Evolutionary conservation across 1,140 invertebrate genomes (phyloP).

Genomic region (Doryteuthis pealeii): DNA sequence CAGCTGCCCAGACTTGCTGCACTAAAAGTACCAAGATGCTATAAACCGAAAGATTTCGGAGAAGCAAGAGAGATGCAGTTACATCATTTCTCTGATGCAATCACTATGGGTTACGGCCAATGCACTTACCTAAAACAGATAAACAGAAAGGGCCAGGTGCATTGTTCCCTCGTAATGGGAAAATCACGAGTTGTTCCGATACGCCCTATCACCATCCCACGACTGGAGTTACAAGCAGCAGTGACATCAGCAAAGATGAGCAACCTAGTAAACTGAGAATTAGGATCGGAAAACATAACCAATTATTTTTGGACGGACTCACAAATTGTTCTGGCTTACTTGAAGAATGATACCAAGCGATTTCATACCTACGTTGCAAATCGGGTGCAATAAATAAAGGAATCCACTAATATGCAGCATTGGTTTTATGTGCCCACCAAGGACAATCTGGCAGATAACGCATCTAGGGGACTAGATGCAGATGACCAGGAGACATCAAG

Average conservation of each 20-base stretch:
- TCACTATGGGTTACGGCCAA: conserved; percentile 30
- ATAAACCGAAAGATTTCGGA: conserved; percentile 31
- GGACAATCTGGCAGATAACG: conserved; percentile 29
- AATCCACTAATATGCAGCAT: conserved; percentile 17
- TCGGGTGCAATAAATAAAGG: conserved; percentile 16
- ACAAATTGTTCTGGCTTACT: too few species aligned
- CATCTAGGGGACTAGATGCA: conserved; percentile 25
- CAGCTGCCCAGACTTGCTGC: conserved; percentile 17
- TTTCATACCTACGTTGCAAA: conserved; percentile 1
- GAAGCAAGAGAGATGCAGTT: conserved; percentile 9
- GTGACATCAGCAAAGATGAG: too few species aligned
- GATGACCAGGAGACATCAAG: conserved; percentile 15
- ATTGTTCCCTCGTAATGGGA: too few species aligned
- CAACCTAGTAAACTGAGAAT: too few species aligned
- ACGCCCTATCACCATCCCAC: too few species aligned
- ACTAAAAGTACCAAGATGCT: conserved; percentile 27
- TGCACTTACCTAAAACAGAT: conserved; percentile 28
- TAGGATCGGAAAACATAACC: too few species aligned
- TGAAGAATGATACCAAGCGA: too few species aligned
- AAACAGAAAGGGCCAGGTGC: not conserved
- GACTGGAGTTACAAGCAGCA: too few species aligned
- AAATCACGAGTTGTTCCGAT: too few species aligned
- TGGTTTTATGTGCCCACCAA: conserved; percentile 25
- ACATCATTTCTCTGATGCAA: conserved; percentile 37
- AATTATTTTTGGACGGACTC: too few species aligned